Conservation (phyloP, 2,888 invertebrate genomes). For the Dione juno region DNA sequence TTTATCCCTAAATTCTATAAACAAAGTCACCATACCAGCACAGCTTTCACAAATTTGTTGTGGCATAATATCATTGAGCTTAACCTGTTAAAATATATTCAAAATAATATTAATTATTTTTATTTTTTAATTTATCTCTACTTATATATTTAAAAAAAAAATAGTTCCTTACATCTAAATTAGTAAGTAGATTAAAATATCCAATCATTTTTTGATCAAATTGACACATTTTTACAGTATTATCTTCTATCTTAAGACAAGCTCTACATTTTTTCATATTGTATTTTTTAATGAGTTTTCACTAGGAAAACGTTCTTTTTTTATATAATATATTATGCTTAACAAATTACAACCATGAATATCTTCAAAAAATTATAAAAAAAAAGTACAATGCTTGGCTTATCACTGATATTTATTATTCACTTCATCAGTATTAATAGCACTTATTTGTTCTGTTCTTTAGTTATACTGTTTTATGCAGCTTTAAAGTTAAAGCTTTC, state of each 20-base stretch:
- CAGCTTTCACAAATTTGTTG: slow-evolving; percentile 61
- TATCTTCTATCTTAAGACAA: slow-evolving; percentile 57
- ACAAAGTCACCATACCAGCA: slow-evolving; percentile 53
- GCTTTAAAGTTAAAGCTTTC: too few relatives aligned
- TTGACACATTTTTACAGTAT: slow-evolving; percentile 46
- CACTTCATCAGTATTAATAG: too few relatives aligned
- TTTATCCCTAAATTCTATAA: slow-evolving; percentile 61
- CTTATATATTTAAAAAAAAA: background rate
- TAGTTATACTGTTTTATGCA: too few relatives aligned
- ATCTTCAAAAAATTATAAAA: too few relatives aligned
- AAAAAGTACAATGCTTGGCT: too few relatives aligned
- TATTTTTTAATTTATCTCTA: background rate
- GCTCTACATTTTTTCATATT: slow-evolving; percentile 65
- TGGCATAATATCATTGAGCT: slow-evolving; percentile 56
- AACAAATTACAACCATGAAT: background rate
- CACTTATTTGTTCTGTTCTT: too few relatives aligned
- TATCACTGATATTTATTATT: too few relatives aligned
- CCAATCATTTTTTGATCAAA: slow-evolving; percentile 56
- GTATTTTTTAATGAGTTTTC: background rate
- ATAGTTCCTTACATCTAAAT: slow-evolving; percentile 59
- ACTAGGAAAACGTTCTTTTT: background rate
- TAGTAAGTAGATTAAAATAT: slow-evolving; percentile 65
- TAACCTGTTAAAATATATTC: slow-evolving; percentile 53
- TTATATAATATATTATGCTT: background rate
- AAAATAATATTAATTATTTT: background rate